A percentile compares a stretch with the other conserved stretches of the same genome.
These are phyloP conservation scores for Pantherophis vulpinus DNA, from an alignment of 2,797 vertebrate genomes.

Conservation along the genomic window DNA sequence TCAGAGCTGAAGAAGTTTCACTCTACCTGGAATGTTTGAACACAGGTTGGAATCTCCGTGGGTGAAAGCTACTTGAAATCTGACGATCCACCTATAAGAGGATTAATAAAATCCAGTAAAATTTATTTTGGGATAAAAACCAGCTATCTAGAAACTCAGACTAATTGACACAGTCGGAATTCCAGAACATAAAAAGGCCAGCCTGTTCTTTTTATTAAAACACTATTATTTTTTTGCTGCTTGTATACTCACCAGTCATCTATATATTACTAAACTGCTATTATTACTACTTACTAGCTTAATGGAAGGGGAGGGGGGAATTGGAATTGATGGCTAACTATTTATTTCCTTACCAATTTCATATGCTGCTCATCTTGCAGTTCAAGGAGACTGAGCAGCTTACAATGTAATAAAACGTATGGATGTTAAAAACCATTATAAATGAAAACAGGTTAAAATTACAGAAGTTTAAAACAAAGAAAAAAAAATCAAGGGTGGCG, in stretches of 20 bases:
- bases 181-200: not conserved
- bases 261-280: not conserved
- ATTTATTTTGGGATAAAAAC: not conserved
- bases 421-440: not conserved
- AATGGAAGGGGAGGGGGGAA: not conserved
- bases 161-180: not conserved
- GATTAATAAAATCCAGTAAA: not conserved
- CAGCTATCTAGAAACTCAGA: not conserved
- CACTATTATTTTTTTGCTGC: not conserved
- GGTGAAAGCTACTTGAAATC: not conserved
- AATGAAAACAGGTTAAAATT: not conserved
- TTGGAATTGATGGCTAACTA: not conserved
- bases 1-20: too few relatives aligned
- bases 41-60: not conserved
- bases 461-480: not conserved
- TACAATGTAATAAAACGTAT: not conserved
- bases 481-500: not conserved
- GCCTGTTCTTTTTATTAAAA: not conserved
- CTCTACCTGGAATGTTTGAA: not conserved
- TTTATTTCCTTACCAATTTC: not conserved
- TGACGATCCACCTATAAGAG: too few relatives aligned
- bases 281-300: not conserved
- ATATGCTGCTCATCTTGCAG: not conserved
- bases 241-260: not conserved
- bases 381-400: not conserved